Percentiles rank a stretch among this genome's conserved stretches.
Conservation (phyloP, 92 coral and sea anemone genomes). For the Zoanthus gigantus region DNA sequence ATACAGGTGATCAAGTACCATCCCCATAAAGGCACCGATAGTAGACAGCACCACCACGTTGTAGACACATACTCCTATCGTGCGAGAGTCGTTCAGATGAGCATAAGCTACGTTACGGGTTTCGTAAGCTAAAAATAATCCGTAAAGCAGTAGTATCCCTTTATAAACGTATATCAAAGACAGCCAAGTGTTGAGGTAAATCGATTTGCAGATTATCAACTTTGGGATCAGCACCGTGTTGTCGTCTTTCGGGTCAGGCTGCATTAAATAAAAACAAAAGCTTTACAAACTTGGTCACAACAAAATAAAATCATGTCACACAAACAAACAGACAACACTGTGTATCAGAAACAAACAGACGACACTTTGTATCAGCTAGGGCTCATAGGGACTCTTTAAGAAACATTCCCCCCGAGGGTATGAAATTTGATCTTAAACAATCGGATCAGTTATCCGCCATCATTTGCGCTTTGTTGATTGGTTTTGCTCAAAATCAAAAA, state of each 20-base stretch:
- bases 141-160: conserved; percentile 90
- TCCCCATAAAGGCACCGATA: conserved; percentile 81
- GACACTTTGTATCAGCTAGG: too few relatives aligned
- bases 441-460: too few relatives aligned
- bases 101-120: conserved; percentile 95
- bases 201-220: conserved; percentile 73
- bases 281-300: neutral
- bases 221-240: conserved; percentile 45
- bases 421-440: too few relatives aligned
- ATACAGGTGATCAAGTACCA: conserved; percentile 69
- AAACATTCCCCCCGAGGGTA: too few relatives aligned
- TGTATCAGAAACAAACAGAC: too few relatives aligned
- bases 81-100: conserved; percentile 94
- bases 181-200: conserved; percentile 72
- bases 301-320: neutral
- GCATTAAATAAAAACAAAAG: conserved; percentile 7
- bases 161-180: conserved; percentile 83
- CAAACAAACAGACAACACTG: neutral
- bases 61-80: conserved; percentile 96
- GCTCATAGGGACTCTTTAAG: too few relatives aligned
- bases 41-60: conserved; percentile 89
- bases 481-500: too few relatives aligned
- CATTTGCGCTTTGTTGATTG: too few relatives aligned
- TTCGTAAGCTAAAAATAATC: conserved; percentile 93
- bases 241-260: conserved; percentile 60